A percentile compares a stretch with the other conserved stretches of the same genome.
Evolutionary conservation across 2,797 vertebrate species (phyloP).

Genomic region (Etheostoma nigrum): DNA sequence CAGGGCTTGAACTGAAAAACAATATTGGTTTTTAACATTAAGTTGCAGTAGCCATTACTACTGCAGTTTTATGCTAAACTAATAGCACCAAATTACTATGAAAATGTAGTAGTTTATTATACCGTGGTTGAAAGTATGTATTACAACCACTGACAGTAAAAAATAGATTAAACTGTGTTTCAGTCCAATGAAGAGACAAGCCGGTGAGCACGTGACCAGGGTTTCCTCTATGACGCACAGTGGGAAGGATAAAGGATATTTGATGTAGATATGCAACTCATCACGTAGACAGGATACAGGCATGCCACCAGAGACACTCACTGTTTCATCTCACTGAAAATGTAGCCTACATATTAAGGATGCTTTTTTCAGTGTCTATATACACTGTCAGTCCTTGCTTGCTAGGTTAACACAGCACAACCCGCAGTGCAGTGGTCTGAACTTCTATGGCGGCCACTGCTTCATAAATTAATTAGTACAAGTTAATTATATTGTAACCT

Average conservation of each 20-base stretch:
- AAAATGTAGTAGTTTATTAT: neutral
- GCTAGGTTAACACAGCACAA: neutral
- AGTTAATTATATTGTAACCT: neutral
- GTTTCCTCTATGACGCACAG: constrained; percentile 78
- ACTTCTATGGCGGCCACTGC: neutral
- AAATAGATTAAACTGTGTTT: no score
- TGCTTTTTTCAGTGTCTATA: neutral
- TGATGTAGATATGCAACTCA: constrained; percentile 68
- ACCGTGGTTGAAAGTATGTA: neutral
- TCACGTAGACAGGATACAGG: constrained; percentile 89
- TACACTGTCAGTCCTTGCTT: no score
- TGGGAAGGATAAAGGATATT: no score
- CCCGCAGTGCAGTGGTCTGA: constrained; percentile 59
- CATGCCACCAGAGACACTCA: constrained; percentile 14
- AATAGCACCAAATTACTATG: no score
- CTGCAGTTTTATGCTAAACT: no score
- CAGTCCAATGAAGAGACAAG: neutral
- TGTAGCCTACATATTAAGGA: rapidly evolving
- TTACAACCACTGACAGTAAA: no score
- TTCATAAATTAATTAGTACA: neutral
- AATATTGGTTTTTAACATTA: neutral
- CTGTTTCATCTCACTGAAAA: neutral
- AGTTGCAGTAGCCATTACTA: neutral
- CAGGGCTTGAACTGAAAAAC: neutral
- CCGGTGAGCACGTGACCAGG: constrained; percentile 58